These are phyloP conservation scores for Chironomus tentans DNA, from an alignment of 2,888 invertebrate genomes.

Conservation along the genomic window DNA sequence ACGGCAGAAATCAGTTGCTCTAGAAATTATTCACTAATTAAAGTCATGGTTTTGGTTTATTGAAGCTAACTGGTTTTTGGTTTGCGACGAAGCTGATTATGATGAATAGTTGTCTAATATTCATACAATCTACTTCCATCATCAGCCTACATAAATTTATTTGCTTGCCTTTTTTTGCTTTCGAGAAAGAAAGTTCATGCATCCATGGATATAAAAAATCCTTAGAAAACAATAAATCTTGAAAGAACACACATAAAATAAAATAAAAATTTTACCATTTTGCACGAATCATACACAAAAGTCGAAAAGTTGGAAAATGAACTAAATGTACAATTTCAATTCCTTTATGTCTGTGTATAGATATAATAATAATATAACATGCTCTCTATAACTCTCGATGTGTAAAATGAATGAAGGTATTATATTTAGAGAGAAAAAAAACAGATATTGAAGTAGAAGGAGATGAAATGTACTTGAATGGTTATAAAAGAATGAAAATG, in stretches of 20 bases:
- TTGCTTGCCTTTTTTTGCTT: too few relatives aligned
- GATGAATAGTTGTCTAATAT: too few relatives aligned
- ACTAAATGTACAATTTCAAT: not conserved
- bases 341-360: not conserved
- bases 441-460: not conserved
- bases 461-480: conserved; percentile 24
- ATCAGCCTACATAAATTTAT: too few relatives aligned
- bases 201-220: not conserved
- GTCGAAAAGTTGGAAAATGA: not conserved
- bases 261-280: not conserved
- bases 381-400: not conserved
- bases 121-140: too few relatives aligned
- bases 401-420: not conserved
- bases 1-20: too few relatives aligned
- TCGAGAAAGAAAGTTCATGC: too few relatives aligned
- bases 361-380: too few relatives aligned
- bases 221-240: not conserved
- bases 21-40: too few relatives aligned
- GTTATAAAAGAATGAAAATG: conserved; percentile 23
- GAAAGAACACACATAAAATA: not conserved
- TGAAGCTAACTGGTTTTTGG: too few relatives aligned
- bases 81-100: too few relatives aligned
- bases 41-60: too few relatives aligned
- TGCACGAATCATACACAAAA: not conserved
- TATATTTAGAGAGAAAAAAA: not conserved